A percentile compares a stretch with the other conserved stretches of the same genome.
These are phyloP conservation scores for Drosophila ezoana DNA, from an alignment of 2,888 invertebrate species.

Conservation along the genomic window DNA sequence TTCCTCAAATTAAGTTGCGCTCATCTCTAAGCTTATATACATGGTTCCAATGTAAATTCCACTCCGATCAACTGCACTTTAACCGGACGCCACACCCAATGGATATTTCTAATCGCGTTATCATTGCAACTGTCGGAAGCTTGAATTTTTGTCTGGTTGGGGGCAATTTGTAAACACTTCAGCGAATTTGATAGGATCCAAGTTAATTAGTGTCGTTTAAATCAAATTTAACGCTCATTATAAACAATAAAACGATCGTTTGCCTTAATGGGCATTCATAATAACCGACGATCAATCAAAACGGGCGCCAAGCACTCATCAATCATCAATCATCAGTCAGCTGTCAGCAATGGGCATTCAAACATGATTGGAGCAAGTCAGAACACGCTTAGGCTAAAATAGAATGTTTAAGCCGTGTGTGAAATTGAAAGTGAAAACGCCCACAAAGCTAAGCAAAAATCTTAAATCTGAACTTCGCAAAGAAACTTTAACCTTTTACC, in stretches of 20 bases:
- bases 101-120: slow-evolving; percentile 30
- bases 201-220: slow-evolving; percentile 69
- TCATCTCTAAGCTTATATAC: no score
- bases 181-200: slow-evolving; percentile 60
- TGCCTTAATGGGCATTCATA: slow-evolving; percentile 61
- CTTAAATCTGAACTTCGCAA: slow-evolving; percentile 36
- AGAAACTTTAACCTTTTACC: slow-evolving; percentile 49
- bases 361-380: slow-evolving; percentile 37
- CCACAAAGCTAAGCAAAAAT: slow-evolving; percentile 25
- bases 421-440: slow-evolving; percentile 49
- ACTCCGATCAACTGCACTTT: background rate
- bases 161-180: slow-evolving; percentile 53
- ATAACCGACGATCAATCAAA: slow-evolving; percentile 66
- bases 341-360: slow-evolving; percentile 17
- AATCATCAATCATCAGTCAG: slow-evolving; percentile 33
- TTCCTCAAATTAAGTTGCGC: background rate
- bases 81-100: slow-evolving; percentile 1
- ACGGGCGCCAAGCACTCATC: slow-evolving; percentile 46
- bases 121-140: slow-evolving; percentile 44
- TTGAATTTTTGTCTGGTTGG: slow-evolving; percentile 29
- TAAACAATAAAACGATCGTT: slow-evolving; percentile 65
- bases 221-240: slow-evolving; percentile 65
- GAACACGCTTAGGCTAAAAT: slow-evolving; percentile 6
- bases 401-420: slow-evolving; percentile 14
- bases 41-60: background rate